phyloP scores from a whole-genome alignment of 2,113 vertebrate species.

The Gallinago undulata region DNA sequence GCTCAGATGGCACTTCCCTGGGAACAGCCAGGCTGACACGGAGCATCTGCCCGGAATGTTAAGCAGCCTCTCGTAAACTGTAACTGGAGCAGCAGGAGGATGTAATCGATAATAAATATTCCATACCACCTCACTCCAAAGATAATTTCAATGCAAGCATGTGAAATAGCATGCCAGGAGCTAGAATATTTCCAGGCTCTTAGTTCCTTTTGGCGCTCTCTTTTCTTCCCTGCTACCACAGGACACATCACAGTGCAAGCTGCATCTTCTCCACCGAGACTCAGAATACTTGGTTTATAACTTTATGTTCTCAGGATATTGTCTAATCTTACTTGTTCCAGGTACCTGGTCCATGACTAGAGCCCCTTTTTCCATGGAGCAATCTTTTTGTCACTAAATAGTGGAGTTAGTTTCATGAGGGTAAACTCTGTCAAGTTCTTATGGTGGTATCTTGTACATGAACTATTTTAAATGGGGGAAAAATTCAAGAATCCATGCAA shows the following conservation, averaged over 20 bases:
- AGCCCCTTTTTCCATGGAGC: neutral
- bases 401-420: neutral
- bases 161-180: neutral
- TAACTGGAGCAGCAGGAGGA: neutral
- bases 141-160: neutral
- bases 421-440: neutral
- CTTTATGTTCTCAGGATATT: neutral
- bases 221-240: neutral
- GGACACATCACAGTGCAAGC: neutral
- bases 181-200: neutral
- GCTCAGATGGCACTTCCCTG: constrained; percentile 12
- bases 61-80: constrained; percentile 18
- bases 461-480: neutral
- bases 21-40: neutral
- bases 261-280: neutral
- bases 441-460: neutral
- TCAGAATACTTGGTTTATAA: neutral
- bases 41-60: neutral
- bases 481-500: neutral
- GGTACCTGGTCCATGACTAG: too few relatives aligned
- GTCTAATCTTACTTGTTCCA: neutral
- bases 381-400: neutral
- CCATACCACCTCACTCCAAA: neutral
- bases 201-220: neutral
- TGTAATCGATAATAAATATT: constrained; percentile 12